Base-by-base conservation (phyloP, 1,140 invertebrate genomes). In the Berghia stephanieae region DNA sequence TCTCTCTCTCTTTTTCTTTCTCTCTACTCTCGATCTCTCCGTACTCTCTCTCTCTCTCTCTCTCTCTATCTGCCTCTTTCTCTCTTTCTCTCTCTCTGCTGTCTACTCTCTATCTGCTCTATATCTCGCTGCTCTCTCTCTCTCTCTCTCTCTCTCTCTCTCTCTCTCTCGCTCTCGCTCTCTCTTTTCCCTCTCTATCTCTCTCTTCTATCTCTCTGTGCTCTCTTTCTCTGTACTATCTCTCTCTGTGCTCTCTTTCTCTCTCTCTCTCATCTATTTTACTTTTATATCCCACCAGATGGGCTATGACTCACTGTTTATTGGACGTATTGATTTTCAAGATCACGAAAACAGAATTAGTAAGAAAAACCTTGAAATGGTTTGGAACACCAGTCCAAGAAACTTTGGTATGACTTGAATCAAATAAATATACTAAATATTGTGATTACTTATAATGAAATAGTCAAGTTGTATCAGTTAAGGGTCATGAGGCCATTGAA, bases 261-360 rank as follows among this genome's bases (percentile, higher is more conserved):
- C 21, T 60, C 21, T 60, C 55, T 21, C 5, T 60, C 55, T 60
- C 55, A n/a, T 46, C 6, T 63, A 3, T 74, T 70, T 77, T 78
- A 38, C n/a, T n/a, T n/a, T n/a, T n/a, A n/a, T n/a, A n/a, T n/a
- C n/a, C n/a, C n/a, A n/a, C n/a, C 80, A 90, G 88, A 89, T 91
- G 86, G 90, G 90, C n/a, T 94, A 91, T 91, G 93, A 97, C 85
- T 96, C 95, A 0, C 88, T 97, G 43, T 94, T 97, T 80, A 92
- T 98, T 67, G 95, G 93, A 0, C 91, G 96, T 55, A 92, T 97
- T 13, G 96, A 98, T 89, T 95, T 94, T 88, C 92, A 94, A 79
- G 96, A 98, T 85, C 96, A 95, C 85, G 82, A 63, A 0, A 75
- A 89, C 0, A 91, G 96, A 68, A 85, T 93, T 8, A 69, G 63